Evolutionary conservation across 2,888 invertebrate species (phyloP), one percentile per base, ranked within the genome.

Genomic region (Carcina quercana): DNA sequence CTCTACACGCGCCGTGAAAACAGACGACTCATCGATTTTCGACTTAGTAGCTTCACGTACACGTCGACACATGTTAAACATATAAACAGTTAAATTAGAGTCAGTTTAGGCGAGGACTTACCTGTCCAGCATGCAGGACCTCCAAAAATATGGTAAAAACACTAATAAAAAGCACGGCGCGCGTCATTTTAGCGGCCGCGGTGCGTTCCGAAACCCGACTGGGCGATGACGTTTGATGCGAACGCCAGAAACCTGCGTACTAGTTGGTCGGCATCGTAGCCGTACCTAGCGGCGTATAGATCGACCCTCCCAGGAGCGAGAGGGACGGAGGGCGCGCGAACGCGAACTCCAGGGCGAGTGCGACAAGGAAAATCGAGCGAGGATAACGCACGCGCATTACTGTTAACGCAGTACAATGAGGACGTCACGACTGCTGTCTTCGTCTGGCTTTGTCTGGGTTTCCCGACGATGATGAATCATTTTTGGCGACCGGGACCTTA

Each of bases 131-230:
- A 50, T 78, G 78, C 55, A 86, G 80, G 70, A 82, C 84, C 73
- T 86, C 86, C 79, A 83, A 78, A 71, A 85, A 73, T 74, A 86
- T 78, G 71, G 82, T 78, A 74, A 86, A 83, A 70, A 85, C 86
- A 86, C 86, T 82, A 68, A 86, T 72, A 78, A 86, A 79, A 72
- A 86, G 79, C 75, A 86, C 83, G 78, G 83, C 85, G 70, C 85
- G 87, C 87, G 86, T 76, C 87, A 87, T 87, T 70, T 71, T 86
- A 67, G 83, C 82, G 78, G 72, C 71, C 80, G 79, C 80, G 73
- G 47, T 62, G 65, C 70, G 68, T 61, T 61, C 53, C 58, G 58
- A 44, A 43, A 51, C 57, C 58, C 59, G 66, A 65, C 63, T 65
- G 64, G 56, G 57, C 50, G 53, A 57, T 65, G 64, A 74, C 80